These are phyloP conservation scores for Pachyrhynchus sulphureomaculatus DNA, from an alignment of 1,140 invertebrate species.

Conservation along the genomic window DNA sequence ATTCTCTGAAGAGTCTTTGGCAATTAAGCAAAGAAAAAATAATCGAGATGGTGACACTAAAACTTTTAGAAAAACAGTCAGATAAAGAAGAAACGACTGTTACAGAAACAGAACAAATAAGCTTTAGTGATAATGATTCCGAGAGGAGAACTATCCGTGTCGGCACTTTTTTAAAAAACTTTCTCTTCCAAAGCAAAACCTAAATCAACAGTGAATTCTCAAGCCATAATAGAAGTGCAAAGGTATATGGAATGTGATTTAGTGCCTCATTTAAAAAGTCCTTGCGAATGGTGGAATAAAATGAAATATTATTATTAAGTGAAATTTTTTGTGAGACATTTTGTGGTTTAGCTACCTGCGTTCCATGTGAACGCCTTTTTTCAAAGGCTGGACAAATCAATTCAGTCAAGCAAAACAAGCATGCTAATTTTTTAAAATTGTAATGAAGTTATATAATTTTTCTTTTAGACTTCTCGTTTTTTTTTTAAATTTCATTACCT, in stretches of 20 bases:
- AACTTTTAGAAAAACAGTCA: too few relatives aligned
- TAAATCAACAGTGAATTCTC: neutral
- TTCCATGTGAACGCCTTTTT: too few relatives aligned
- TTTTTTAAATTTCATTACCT: too few relatives aligned
- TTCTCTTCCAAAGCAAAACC: neutral
- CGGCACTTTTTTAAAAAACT: neutral
- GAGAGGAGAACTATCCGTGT: neutral
- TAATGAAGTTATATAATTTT: too few relatives aligned
- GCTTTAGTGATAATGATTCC: too few relatives aligned
- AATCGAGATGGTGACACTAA: too few relatives aligned
- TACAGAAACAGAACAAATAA: neutral
- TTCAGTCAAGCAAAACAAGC: too few relatives aligned
- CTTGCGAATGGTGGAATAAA: constrained; percentile 33
- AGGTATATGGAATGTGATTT: constrained; percentile 34
- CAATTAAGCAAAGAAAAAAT: neutral
- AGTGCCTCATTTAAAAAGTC: constrained; percentile 15
- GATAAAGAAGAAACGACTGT: neutral
- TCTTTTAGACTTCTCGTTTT: too few relatives aligned
- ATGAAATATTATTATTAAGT: constrained; percentile 33
- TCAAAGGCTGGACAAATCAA: too few relatives aligned
- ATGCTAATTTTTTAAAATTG: too few relatives aligned
- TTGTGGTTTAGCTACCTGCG: too few relatives aligned
- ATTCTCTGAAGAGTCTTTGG: neutral
- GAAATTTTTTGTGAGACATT: neutral
- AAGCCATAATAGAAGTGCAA: constrained; percentile 18